These are phyloP conservation scores for Macrotis lagotis DNA, from an alignment of 2,113 vertebrate genomes.

Conservation along the genomic window DNA sequence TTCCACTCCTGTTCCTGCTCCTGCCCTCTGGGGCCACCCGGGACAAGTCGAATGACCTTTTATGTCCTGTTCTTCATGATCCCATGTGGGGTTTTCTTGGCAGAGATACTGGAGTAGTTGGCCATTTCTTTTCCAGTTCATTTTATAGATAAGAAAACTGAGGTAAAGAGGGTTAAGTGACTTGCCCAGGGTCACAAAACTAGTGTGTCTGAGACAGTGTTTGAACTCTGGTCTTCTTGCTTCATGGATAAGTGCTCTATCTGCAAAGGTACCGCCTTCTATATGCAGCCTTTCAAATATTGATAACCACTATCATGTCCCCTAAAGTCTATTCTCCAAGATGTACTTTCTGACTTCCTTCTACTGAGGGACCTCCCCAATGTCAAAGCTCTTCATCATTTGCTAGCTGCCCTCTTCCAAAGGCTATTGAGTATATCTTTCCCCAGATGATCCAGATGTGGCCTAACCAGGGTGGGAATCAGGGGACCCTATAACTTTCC, in stretches of 20 bases:
- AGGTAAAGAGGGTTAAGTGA: too few species aligned
- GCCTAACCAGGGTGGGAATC: not conserved
- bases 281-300: not conserved
- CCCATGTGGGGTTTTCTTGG: too few species aligned
- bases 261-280: too few species aligned
- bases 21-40: not conserved
- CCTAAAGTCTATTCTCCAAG: not conserved
- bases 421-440: not conserved
- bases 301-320: rapidly evolving
- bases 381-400: not conserved
- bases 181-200: too few species aligned
- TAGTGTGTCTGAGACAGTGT: too few species aligned
- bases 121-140: not conserved
- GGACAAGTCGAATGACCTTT: not conserved
- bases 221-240: too few species aligned
- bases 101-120: not conserved
- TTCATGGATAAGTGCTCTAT: too few species aligned
- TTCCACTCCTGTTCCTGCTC: not conserved
- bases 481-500: not conserved
- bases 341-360: not conserved
- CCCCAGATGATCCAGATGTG: not conserved
- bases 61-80: too few species aligned
- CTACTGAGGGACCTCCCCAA: not conserved
- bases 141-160: too few species aligned
- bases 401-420: not conserved